Conservation (phyloP, 2,888 invertebrate genomes). For the Emmelina monodactyla region DNA sequence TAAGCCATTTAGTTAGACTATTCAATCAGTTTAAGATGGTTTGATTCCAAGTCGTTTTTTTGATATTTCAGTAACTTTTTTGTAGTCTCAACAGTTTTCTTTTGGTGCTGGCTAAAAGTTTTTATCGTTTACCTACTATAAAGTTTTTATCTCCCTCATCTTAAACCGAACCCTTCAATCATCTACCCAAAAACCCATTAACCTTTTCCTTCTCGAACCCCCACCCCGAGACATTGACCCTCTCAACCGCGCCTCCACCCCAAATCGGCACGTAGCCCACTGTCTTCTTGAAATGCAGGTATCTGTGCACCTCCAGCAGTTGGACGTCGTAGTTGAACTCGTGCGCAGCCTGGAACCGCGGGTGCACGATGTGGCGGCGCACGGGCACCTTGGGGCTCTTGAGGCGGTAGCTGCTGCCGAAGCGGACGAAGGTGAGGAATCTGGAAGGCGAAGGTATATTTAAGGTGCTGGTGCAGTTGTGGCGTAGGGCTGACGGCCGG, state of each 20-base stretch:
- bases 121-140: too few relatives aligned
- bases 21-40: too few relatives aligned
- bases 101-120: too few relatives aligned
- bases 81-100: too few relatives aligned
- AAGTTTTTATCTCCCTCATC: too few relatives aligned
- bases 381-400: conserved; percentile 24
- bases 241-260: conserved; percentile 20
- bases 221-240: conserved; percentile 36
- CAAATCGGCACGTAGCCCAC: conserved; percentile 15
- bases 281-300: conserved; percentile 20
- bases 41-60: too few relatives aligned
- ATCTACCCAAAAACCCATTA: too few relatives aligned
- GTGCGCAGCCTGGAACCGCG: conserved; percentile 25
- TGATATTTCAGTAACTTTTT: too few relatives aligned
- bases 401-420: conserved; percentile 28
- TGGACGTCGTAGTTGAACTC: conserved; percentile 41
- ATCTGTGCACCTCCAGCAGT: conserved; percentile 22
- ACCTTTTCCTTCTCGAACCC: conserved; percentile 38
- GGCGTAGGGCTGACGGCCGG: too few relatives aligned
- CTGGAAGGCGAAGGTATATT: not conserved
- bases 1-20: too few relatives aligned
- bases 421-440: conserved; percentile 20
- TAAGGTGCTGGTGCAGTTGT: too few relatives aligned
- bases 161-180: too few relatives aligned
- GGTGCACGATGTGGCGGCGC: conserved; percentile 28